Conservation (phyloP, 2,113 vertebrate genomes). For the Poecile atricapillus region DNA sequence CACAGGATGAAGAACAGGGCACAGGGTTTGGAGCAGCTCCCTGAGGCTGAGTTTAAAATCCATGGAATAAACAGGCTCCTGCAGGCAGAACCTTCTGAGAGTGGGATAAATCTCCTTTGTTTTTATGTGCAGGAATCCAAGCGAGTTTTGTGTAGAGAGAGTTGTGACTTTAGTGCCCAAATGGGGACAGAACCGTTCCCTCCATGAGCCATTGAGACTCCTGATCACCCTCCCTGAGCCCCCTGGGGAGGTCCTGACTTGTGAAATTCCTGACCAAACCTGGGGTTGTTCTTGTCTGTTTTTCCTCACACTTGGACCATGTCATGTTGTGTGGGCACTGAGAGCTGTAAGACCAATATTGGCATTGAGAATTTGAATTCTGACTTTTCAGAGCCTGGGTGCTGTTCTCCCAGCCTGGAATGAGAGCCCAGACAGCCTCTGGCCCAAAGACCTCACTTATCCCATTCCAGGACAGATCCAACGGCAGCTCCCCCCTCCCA, state of each 20-base stretch:
- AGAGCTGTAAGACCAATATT: not conserved
- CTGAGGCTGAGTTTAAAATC: not conserved
- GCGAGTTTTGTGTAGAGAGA: not conserved
- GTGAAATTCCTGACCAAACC: not conserved
- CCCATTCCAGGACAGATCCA: not conserved
- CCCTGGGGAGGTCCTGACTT: no score
- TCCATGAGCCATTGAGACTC: no score
- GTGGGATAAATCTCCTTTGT: not conserved
- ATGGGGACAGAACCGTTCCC: not conserved
- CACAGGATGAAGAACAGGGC: not conserved
- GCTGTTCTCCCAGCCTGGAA: not conserved
- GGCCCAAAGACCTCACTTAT: not conserved
- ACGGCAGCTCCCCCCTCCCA: not conserved
- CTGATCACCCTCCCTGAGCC: not conserved
- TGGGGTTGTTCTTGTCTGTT: not conserved
- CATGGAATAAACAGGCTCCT: not conserved
- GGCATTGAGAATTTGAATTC: not conserved
- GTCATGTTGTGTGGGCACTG: not conserved
- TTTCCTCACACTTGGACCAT: not conserved
- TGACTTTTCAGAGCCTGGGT: not conserved
- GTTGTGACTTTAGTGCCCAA: not conserved
- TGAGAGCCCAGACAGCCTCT: not conserved
- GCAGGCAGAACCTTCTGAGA: not conserved
- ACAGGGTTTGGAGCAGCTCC: not conserved
- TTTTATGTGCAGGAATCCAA: not conserved